Base-by-base conservation (phyloP, 2,113 vertebrate species). In the Apus apus region DNA sequence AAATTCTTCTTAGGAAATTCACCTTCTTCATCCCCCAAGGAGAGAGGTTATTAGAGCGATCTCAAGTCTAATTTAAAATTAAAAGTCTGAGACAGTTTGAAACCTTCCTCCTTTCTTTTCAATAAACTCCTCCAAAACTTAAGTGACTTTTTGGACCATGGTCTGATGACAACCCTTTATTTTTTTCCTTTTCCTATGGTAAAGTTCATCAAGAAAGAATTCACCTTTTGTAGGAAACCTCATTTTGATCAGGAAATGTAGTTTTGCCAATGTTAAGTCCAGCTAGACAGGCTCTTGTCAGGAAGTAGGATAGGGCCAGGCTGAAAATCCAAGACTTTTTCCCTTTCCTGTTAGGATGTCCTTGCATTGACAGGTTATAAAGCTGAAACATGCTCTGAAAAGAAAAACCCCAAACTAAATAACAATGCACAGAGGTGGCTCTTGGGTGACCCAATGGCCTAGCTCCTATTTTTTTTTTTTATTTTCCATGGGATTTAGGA, bases 281-380 rank as follows among this genome's bases (percentile, higher is more conserved):
- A 85, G 74, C 54, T 75, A 78, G 65, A 81, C 58, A 57, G 27
- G 34, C 64, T 80, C 60, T 80, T 74, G 61, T 84, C 89, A 90
- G 90, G 85, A 91, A 87, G 72, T 51, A 23, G 40, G 30, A 43
- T 25, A 89, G 85, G 90, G 82, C 72, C 88, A 79, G 72, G 22
- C 89, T 96, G 88, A 89, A 96, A 83, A 96, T 91, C 85, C 68
- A 88, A 96, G 89, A 89, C 9, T 89, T 78, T 70, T 84, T 70
- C 83, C 83, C 65, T 92, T 85, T 91, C 94, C 92, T 94, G 50
- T 67, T 45, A 93, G 48, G 82, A 89, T 81, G 84, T 76, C 85
- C 77, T 77, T 72, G 60, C 73, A 70, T 13, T 77, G 88, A 68
- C 65, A 54, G 90, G 74, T 90, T 93, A 58, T 34, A 85, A 86